A percentile compares a stretch with the other conserved stretches of the same genome.
Conservation (phyloP, 2,888 invertebrate genomes). For the Polymixis flavicincta region DNA sequence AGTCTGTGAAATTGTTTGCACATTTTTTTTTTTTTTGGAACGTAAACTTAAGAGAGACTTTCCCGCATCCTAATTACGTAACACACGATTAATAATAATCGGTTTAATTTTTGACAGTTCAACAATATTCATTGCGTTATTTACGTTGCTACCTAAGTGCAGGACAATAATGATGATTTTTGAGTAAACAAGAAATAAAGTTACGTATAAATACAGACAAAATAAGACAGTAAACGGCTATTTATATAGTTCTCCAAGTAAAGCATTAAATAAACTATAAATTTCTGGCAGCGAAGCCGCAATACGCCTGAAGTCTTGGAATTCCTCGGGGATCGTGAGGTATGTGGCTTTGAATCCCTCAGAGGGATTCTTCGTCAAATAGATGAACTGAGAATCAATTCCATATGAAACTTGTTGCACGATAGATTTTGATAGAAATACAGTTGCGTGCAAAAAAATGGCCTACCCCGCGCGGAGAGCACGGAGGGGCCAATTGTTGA, state of each 20-base stretch:
- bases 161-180: background rate
- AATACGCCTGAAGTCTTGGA: constrained; percentile 2
- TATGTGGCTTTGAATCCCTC: constrained; percentile 8
- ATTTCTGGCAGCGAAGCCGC: background rate
- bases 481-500: too few species aligned
- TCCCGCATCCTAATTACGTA: too few species aligned
- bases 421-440: background rate
- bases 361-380: background rate
- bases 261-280: constrained; percentile 25
- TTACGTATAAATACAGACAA: background rate
- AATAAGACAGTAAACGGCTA: background rate
- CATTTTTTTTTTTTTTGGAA: too few species aligned
- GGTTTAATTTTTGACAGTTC: too few species aligned
- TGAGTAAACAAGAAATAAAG: too few species aligned
- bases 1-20: background rate
- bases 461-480: too few species aligned
- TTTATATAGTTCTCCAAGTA: background rate
- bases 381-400: constrained; percentile 2
- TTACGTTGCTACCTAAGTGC: too few species aligned
- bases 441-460: too few species aligned
- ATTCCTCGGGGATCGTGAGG: constrained; percentile 23
- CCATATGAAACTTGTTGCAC: constrained; percentile 6
- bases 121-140: too few species aligned
- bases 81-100: too few species aligned
- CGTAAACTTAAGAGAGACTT: too few species aligned